A percentile compares a stretch with the other conserved stretches of the same genome.
Evolutionary conservation across 2,888 invertebrate genomes (phyloP).

Genomic region (Melanostoma scalare): DNA sequence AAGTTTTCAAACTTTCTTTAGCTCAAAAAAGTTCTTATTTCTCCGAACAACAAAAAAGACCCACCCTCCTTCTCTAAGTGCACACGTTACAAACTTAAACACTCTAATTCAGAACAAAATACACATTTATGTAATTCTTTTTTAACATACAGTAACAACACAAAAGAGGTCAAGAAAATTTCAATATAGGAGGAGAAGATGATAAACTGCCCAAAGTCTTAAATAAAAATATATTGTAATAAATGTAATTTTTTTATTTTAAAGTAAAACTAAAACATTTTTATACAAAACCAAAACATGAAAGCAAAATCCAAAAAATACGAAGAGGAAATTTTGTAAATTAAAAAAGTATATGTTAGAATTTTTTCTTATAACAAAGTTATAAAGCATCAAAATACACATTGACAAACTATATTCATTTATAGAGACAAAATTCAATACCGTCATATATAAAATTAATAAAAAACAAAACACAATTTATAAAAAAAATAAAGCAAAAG

Average conservation of each 20-base stretch:
- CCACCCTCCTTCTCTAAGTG: conserved; percentile 68
- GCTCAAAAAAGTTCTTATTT: conserved; percentile 60
- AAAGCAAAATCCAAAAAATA: conserved; percentile 53
- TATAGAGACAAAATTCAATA: conserved; percentile 66
- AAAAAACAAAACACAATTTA: conserved; percentile 45
- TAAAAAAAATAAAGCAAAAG: conserved; percentile 56
- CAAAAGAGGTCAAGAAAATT: conserved; percentile 54
- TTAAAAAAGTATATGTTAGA: conserved; percentile 46
- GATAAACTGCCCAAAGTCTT: conserved; percentile 71
- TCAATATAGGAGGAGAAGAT: conserved; percentile 60
- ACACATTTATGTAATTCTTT: conserved; percentile 54
- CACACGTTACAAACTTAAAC: conserved; percentile 72
- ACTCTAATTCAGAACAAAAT: conserved; percentile 61
- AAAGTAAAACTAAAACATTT: conserved; percentile 57
- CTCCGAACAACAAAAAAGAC: conserved; percentile 58
- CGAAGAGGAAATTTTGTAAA: conserved; percentile 66
- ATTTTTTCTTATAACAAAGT: conserved; percentile 48
- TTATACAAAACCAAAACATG: conserved; percentile 68
- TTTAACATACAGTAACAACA: conserved; percentile 61
- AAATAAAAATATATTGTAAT: conserved; percentile 64
- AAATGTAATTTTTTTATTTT: conserved; percentile 65
- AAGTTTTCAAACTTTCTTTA: conserved; percentile 41
- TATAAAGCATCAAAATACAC: conserved; percentile 57
- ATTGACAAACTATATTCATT: conserved; percentile 60
- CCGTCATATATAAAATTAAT: conserved; percentile 58